Base-by-base conservation (phyloP, 2,888 invertebrate species). In the Himalopsyche anomala region DNA sequence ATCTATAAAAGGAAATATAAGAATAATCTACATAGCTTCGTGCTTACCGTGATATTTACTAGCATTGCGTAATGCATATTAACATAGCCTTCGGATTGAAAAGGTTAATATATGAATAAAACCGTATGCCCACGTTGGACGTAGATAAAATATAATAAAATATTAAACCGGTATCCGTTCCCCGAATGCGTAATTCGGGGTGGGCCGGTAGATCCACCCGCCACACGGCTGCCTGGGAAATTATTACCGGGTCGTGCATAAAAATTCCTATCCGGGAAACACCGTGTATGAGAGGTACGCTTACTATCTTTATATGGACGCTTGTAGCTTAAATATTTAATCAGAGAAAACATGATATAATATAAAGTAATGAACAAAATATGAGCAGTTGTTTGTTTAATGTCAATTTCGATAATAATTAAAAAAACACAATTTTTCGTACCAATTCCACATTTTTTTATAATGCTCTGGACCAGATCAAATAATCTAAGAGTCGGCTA, bases 91-190 rank as follows among this genome's bases (percentile, higher is more conserved):
- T 62, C 19, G 62, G 62, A 62, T 62, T 62, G 62, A 62, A 62
- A 62, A 62, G 62, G 62, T 62, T 62, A 62, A 62, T 62, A 28
- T 28, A 62, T 62, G 62, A 62, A 62, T 62, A 62, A 62, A 62
- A 62, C 28, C 86, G 69, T 81, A 84, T 56, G 54, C 84, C 54
- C 80, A 55, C 81, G 62, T 56, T 56, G 80, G 84, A 82, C 82
- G 82, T 81, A 86, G 87, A 88, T 88, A 88, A 88, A 88, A 88
- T 87, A 86, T 88, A 87, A 88, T 88, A 88, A 88, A 88, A 88
- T 88, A 88, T 88, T 87, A 87, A 88, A 87, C 84, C 80, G 56
- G 86, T 82, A 84, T 84, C 86, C 86, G 88, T 85, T 86, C 85
- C 83, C 85, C 84, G 88, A 88, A 88, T 88, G 87, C 87, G 87